Evolutionary conservation across 2,888 invertebrate species (phyloP).

Genomic region (Panzeria rudis): DNA sequence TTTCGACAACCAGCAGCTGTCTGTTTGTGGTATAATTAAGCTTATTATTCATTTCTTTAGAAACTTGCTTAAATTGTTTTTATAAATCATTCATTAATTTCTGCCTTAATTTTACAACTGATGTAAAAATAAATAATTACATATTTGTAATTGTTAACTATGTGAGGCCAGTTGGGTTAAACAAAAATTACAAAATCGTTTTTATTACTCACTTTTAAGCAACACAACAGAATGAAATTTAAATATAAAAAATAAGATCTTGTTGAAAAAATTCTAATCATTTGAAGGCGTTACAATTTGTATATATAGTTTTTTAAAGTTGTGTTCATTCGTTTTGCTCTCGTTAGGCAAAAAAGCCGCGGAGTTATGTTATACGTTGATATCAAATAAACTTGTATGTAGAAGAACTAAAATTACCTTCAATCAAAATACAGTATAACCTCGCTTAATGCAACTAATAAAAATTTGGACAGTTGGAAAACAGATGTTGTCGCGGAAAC

Average conservation of each 20-base stretch:
- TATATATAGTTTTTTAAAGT: background rate
- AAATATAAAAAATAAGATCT: constrained; percentile 19
- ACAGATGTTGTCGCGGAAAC: too few species aligned
- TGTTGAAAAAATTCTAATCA: constrained; percentile 38
- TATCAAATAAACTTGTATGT: background rate
- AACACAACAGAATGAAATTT: constrained; percentile 8
- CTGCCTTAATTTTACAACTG: constrained; percentile 4
- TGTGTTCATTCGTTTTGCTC: constrained; percentile 13
- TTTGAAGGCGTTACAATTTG: constrained; percentile 45
- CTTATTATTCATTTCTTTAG: constrained; percentile 13
- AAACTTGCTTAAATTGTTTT: constrained; percentile 39
- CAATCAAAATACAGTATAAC: background rate
- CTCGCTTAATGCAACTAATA: too few species aligned
- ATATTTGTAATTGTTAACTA: constrained; percentile 31
- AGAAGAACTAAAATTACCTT: background rate
- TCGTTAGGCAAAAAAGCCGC: constrained; percentile 32
- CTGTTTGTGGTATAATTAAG: constrained; percentile 31
- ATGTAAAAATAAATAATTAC: constrained; percentile 12
- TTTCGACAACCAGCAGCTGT: constrained; percentile 11
- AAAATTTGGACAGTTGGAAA: too few species aligned
- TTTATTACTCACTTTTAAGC: constrained; percentile 29
- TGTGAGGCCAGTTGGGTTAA: background rate
- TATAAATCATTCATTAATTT: constrained; percentile 2
- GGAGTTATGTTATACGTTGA: constrained; percentile 30
- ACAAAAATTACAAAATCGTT: constrained; percentile 22